Base-by-base conservation (phyloP, 2,113 vertebrate genomes). In the Pelobates fuscus region DNA sequence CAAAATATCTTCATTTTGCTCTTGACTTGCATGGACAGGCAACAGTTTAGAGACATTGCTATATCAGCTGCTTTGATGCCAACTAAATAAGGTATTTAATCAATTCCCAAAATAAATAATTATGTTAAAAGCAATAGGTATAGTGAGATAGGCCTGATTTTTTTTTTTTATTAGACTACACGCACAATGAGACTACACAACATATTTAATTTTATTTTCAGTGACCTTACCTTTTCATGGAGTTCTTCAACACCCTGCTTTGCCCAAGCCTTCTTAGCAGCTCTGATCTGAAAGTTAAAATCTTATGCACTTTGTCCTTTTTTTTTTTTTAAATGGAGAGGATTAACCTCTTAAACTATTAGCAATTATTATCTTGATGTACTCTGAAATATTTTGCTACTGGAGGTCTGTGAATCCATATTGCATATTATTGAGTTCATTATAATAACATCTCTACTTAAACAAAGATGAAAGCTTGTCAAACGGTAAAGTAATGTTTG, bases 401-500 rank as follows among this genome's bases (percentile, higher is more conserved):
- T 4, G 17, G 24, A 61, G 24, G 44, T 2, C 7, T 8, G 30
- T 49, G 17, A 62, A 21, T 46, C 8, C 2, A 20, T 30, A 17
- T 30, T 30, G 43, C 18, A 49, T 12, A 29, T 24, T 25, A 72
- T 54, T 54, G 7, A 29, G n/a, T 20, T 30, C 26, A 71, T 62
- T 67, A 59, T 30, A 67, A 76, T 46, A 37, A 37, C 5, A 49
- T 14, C 32, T 44, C 27, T 61, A 37, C 80, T 77, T 91, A 90
- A 92, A 85, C 84, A 85, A 84, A 89, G 25, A n/a, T 90, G 89
- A 92, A 90, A 82, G 87, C 86, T 82, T 93, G 88, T 92, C 91
- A 91, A 78, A 78, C 85, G 87, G 41, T 87, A 77, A 84, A 88
- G 86, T 84, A 76, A 89, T 91, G 87, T 77, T 78, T 71, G 80